These are phyloP conservation scores for Strigamia crassipes DNA, from an alignment of 2,888 invertebrate genomes.

Conservation along the genomic window DNA sequence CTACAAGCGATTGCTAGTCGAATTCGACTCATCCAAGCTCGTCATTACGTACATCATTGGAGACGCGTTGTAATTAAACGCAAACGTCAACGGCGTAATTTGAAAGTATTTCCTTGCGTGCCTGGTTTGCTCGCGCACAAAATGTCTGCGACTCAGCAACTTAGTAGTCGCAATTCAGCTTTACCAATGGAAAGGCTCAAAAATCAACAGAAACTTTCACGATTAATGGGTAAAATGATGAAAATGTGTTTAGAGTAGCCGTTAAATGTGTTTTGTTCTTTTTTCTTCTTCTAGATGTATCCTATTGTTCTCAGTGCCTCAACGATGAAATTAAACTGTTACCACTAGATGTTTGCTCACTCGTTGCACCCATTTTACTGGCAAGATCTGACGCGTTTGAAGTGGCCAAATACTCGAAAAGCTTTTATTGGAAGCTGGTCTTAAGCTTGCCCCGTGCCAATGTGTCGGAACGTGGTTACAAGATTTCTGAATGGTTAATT, in stretches of 20 bases:
- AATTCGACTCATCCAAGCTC: background rate
- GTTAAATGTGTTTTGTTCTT: background rate
- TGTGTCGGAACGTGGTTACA: background rate
- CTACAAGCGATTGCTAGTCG: background rate
- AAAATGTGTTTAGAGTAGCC: background rate
- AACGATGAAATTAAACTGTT: background rate
- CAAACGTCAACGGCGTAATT: background rate
- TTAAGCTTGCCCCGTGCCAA: background rate
- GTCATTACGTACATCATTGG: background rate
- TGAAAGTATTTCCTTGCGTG: background rate
- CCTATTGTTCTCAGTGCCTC: background rate
- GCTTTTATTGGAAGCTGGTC: background rate
- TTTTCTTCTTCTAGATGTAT: background rate
- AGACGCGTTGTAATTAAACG: background rate
- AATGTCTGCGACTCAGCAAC: background rate
- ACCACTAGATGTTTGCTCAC: background rate
- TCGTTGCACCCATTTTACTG: background rate
- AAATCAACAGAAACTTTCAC: background rate
- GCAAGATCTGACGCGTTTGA: background rate
- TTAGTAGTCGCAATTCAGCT: background rate
- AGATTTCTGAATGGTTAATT: background rate
- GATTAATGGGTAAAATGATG: background rate
- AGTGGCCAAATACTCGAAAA: background rate
- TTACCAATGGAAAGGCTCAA: background rate
- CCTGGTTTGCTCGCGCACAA: background rate